These are phyloP conservation scores for Esox masquinongy DNA, from an alignment of 2,797 vertebrate species.

Conservation along the genomic window DNA sequence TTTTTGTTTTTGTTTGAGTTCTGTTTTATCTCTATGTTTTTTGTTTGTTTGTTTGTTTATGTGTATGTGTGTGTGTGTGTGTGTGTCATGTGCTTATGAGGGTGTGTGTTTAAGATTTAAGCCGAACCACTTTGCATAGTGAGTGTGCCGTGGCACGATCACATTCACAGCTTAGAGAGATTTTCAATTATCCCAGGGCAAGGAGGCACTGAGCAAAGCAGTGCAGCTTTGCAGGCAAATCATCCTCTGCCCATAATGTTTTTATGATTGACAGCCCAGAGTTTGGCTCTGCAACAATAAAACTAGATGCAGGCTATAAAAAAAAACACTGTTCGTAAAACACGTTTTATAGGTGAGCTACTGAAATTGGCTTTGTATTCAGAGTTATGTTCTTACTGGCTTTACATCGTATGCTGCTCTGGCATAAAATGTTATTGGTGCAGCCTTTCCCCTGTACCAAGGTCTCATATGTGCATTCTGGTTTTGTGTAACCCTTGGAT, in stretches of 20 bases:
- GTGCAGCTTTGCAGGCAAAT: slow-evolving; percentile 65
- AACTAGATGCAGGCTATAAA: slow-evolving; percentile 39
- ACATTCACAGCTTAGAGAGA: slow-evolving; percentile 56
- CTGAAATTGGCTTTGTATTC: slow-evolving; percentile 23
- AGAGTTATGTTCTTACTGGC: slow-evolving; percentile 21
- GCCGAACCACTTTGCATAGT: slow-evolving; percentile 38
- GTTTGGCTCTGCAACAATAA: slow-evolving; percentile 42
- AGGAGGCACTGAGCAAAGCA: slow-evolving; percentile 35
- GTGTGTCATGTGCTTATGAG: background rate
- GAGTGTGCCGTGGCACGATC: slow-evolving; percentile 33
- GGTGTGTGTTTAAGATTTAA: slow-evolving; percentile 32
- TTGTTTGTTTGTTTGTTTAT: background rate
- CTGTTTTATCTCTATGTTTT: background rate
- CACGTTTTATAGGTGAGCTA: slow-evolving; percentile 23
- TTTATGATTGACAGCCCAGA: slow-evolving; percentile 56
- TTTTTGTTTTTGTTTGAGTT: slow-evolving; percentile 37
- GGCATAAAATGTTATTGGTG: slow-evolving; percentile 5
- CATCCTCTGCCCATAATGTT: slow-evolving; percentile 60
- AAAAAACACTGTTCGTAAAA: slow-evolving; percentile 41
- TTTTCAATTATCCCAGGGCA: slow-evolving; percentile 63
- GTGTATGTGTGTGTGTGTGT: background rate
- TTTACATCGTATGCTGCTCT: slow-evolving; percentile 8
- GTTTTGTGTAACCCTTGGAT: slow-evolving; percentile 15
- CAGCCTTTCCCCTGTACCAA: slow-evolving; percentile 19
- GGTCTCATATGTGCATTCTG: slow-evolving; percentile 17